phyloP scores from a whole-genome alignment of 2,113 vertebrate genomes.

The Alces alces region DNA sequence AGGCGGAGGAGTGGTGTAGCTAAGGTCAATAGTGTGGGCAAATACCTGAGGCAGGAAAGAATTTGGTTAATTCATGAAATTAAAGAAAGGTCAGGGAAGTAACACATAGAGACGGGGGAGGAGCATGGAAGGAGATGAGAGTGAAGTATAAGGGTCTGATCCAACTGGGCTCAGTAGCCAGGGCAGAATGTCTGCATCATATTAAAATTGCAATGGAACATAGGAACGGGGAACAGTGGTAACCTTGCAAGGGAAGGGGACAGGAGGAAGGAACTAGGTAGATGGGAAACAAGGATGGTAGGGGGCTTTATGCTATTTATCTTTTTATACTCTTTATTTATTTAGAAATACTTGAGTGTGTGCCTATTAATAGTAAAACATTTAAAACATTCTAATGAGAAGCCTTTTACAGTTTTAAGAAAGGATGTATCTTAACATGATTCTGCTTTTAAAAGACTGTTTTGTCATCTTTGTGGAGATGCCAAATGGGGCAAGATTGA shows the following conservation, averaged over 20 bases:
- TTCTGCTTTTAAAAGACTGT: background rate
- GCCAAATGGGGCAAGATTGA: background rate
- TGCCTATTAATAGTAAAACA: background rate
- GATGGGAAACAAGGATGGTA: background rate
- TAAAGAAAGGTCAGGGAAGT: background rate
- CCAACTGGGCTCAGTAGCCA: background rate
- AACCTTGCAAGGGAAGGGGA: fast-evolving
- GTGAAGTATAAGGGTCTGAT: too few species aligned
- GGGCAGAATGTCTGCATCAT: background rate
- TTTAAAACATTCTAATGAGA: background rate
- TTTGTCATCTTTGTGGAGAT: background rate
- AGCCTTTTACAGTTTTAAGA: background rate
- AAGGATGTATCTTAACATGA: background rate
- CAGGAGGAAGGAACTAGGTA: fast-evolving
- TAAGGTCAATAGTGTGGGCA: background rate
- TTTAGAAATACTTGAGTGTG: background rate
- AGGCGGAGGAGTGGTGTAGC: background rate
- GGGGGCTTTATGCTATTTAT: background rate
- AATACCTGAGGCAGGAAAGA: background rate
- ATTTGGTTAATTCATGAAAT: background rate
- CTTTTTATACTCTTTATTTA: background rate
- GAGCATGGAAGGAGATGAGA: background rate
- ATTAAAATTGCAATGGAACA: background rate
- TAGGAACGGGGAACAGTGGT: background rate
- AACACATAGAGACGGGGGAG: background rate